Conservation (phyloP, 1,140 invertebrate species). For the Pogonomyrmex californicus region DNA sequence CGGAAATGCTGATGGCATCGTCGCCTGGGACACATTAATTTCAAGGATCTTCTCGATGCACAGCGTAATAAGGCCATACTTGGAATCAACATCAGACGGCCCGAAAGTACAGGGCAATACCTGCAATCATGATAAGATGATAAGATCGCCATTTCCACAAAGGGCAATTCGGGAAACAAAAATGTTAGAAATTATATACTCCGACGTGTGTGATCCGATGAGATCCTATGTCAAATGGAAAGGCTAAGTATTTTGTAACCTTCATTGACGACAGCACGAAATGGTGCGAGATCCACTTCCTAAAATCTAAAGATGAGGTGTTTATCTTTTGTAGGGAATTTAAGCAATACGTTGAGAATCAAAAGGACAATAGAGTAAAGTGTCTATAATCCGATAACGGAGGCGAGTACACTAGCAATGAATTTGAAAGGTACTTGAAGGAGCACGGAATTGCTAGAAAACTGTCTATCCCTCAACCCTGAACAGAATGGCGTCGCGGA, state of each 20-base stretch:
- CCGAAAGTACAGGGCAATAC: neutral
- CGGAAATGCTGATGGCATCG: neutral
- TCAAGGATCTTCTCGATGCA: neutral
- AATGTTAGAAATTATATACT: neutral
- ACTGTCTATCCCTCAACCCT: neutral
- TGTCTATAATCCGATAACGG: conserved; percentile 42
- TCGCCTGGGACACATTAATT: neutral
- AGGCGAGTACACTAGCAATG: neutral
- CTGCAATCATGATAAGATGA: neutral
- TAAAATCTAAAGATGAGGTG: conserved; percentile 82
- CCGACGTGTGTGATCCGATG: neutral
- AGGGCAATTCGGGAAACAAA: neutral
- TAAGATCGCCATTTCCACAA: neutral
- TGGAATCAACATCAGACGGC: neutral
- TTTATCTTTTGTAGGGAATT: neutral
- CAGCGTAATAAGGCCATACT: neutral
- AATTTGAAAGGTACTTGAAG: neutral
- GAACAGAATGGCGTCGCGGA: neutral
- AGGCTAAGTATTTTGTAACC: conserved; percentile 79
- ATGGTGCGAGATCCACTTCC: conserved; percentile 80
- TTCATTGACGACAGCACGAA: conserved; percentile 85
- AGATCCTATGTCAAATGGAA: conserved; percentile 32
- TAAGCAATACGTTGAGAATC: conserved; percentile 3
- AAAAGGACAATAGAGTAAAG: neutral
- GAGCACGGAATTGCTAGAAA: neutral